A percentile compares a stretch with the other conserved stretches of the same genome.
Evolutionary conservation across 2,113 vertebrate species (phyloP).

Genomic region (Ciconia maguari): DNA sequence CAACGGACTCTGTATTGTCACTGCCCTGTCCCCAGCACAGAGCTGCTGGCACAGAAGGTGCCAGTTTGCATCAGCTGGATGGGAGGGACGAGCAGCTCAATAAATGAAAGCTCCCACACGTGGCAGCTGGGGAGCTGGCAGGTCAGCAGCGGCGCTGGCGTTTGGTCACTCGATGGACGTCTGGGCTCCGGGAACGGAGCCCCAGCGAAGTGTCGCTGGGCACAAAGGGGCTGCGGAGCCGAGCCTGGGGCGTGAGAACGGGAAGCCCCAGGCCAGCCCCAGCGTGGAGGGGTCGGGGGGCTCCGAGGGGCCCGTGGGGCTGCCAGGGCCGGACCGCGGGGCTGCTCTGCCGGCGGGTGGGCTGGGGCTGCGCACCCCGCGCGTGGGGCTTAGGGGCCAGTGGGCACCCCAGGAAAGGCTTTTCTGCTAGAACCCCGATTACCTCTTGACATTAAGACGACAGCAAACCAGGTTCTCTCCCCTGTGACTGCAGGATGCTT

Average conservation of each 20-base stretch:
- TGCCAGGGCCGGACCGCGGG: neutral
- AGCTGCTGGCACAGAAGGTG: neutral
- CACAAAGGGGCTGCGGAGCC: neutral
- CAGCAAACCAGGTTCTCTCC: neutral
- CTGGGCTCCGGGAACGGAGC: neutral
- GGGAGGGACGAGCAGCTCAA: fast-evolving
- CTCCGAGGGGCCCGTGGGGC: neutral
- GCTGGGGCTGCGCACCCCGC: neutral
- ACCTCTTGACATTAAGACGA: neutral
- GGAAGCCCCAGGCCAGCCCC: neutral
- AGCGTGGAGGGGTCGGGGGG: too few species aligned
- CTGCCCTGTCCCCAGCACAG: neutral
- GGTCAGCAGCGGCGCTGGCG: fast-evolving
- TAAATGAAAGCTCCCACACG: fast-evolving
- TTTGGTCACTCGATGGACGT: fast-evolving
- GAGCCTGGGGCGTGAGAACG: neutral
- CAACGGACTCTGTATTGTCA: neutral
- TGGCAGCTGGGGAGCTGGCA: neutral
- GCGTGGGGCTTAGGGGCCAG: neutral
- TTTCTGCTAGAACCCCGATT: neutral
- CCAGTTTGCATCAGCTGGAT: neutral
- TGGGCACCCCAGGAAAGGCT: neutral
- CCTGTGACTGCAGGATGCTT: neutral
- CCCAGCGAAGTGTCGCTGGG: fast-evolving
- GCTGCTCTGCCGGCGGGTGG: neutral